Base-by-base conservation (phyloP, 2,888 invertebrate genomes). In the Nephrotoma appendiculata region DNA sequence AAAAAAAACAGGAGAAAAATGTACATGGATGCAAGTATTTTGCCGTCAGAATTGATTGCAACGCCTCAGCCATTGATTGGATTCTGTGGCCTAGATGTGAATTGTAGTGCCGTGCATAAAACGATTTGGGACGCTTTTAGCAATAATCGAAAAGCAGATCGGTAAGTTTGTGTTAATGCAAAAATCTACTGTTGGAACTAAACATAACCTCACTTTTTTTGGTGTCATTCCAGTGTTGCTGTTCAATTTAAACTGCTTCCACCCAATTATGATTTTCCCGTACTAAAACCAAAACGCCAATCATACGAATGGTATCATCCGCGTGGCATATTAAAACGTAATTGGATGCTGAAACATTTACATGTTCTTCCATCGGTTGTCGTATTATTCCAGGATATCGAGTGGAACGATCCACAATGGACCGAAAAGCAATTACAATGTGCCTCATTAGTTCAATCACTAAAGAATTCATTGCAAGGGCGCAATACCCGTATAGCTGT, bases 301-400 rank as follows among this genome's bases (percentile, higher is more conserved):
- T 96, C 97, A 0, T 98, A 98, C 91, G 98, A 98, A 90, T 98
- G 97, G 96, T 98, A 98, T 91, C 96, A 97, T 89, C 98, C 98
- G 0, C 97, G 96, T 91, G 99, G 99, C 11, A 96, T 99, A 88
- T 92, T 99, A 6, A 98, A 99, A 91, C 95, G 96, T 83, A 97
- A 97, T 90, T 99, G 99, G 99, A 96, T 99, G 93, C 94, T 95
- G 86, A 99, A 99, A 91, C 98, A 99, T 90, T 93, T 98, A 52
- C 95, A 96, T 88, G 94, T 96, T 87, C 94, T 99, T 88, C 99
- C 99, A 7, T 96, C 99, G 0, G 96, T 99, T 0, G 95, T 98
- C 42, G 98, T 98, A 2, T 94, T 98, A 88, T 99, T 99, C 92
- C 97, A 97, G 91, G 99, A 99, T 90, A 94, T 99, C 90, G 99